Percentiles rank a stretch among this genome's conserved stretches.
phyloP scores from a whole-genome alignment of 2,113 vertebrate species.

The Macrotis lagotis region DNA sequence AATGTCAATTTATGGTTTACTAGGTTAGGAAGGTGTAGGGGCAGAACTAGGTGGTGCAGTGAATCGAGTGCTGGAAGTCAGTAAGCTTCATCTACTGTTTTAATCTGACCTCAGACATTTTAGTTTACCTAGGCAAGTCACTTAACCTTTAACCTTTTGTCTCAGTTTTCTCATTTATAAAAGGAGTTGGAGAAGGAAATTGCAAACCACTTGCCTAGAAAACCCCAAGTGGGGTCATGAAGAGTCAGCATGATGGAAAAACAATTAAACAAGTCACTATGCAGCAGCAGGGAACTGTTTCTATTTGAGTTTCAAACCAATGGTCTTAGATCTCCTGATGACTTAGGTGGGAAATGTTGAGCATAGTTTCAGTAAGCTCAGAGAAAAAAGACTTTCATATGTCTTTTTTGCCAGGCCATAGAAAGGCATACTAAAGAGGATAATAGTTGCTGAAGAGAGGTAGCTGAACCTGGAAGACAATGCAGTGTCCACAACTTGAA shows the following conservation, averaged over 20 bases:
- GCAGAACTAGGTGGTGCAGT: not conserved
- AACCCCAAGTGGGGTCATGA: not conserved
- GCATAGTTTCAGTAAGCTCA: no score
- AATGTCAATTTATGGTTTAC: not conserved
- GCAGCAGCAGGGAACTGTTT: no score
- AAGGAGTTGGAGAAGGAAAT: not conserved
- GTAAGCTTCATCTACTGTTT: not conserved
- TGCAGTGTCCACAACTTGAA: no score
- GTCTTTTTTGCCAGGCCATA: no score
- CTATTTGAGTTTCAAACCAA: no score
- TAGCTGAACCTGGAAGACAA: no score
- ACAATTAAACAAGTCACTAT: no score
- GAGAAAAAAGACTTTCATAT: no score
- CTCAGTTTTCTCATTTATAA: not conserved
- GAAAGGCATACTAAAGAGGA: no score
- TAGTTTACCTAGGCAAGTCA: not conserved
- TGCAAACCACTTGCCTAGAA: not conserved
- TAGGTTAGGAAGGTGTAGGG: not conserved
- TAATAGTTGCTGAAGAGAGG: no score
- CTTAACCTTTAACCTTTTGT: not conserved
- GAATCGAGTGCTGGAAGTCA: not conserved
- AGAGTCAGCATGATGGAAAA: not conserved
- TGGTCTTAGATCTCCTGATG: no score
- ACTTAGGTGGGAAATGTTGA: no score
- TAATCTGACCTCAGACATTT: not conserved